A percentile compares a stretch with the other conserved stretches of the same genome.
phyloP scores from a whole-genome alignment of 2,113 vertebrate species.

The Seriola quinqueradiata region DNA sequence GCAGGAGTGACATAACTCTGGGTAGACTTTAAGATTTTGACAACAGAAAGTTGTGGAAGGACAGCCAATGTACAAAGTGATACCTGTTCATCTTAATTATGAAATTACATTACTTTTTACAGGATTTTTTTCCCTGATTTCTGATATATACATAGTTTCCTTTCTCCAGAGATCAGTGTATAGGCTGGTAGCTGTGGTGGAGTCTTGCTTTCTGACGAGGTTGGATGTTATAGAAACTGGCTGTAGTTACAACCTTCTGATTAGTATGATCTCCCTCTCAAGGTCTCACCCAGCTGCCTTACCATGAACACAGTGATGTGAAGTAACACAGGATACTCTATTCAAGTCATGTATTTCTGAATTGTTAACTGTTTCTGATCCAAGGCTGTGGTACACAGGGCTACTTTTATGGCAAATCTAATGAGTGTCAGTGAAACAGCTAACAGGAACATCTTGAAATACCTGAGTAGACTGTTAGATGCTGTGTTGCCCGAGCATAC shows the following conservation, averaged over 20 bases:
- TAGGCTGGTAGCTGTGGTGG: slow-evolving; percentile 10
- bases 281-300: slow-evolving; percentile 74
- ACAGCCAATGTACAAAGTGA: not conserved
- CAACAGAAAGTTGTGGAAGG: not conserved
- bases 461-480: slow-evolving; percentile 6
- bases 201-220: slow-evolving; percentile 8
- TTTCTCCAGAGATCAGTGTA: slow-evolving; percentile 10
- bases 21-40: not conserved
- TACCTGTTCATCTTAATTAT: not conserved
- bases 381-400: slow-evolving; percentile 39
- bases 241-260: slow-evolving; percentile 18
- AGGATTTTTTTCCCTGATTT: slow-evolving; percentile 7
- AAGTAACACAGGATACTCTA: slow-evolving; percentile 1
- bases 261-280: slow-evolving; percentile 17
- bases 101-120: not conserved
- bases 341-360: slow-evolving; percentile 18
- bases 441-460: slow-evolving; percentile 38
- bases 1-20: slow-evolving; percentile 17
- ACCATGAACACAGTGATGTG: slow-evolving; percentile 28
- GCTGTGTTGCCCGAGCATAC: slow-evolving; percentile 22
- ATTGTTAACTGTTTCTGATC: not conserved
- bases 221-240: slow-evolving; percentile 6
- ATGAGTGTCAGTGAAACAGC: not conserved
- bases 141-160: not conserved
- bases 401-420: slow-evolving; percentile 16